phyloP scores from a whole-genome alignment of 2,888 invertebrate species.

The Malthinus flaveolus region DNA sequence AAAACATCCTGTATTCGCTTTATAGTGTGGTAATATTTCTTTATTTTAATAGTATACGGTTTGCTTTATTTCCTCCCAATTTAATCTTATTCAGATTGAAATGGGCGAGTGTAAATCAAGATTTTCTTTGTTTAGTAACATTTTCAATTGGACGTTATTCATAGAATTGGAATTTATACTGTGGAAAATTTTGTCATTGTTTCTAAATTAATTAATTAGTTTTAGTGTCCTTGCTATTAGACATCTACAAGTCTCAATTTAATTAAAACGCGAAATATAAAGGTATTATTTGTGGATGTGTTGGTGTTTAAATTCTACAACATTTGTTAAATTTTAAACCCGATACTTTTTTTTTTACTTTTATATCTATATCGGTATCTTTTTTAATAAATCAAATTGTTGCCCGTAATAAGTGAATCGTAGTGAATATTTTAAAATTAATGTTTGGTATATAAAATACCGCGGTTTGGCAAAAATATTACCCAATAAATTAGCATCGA shows the following conservation, averaged over 20 bases:
- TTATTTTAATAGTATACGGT: conserved; percentile 2
- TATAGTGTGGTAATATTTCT: conserved; percentile 4
- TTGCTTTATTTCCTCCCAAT: conserved; percentile 4
- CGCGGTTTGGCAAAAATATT: no score
- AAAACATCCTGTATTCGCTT: not conserved
- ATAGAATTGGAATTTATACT: conserved; percentile 6
- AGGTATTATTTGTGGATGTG: no score
- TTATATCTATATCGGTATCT: no score
- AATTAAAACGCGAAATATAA: not conserved
- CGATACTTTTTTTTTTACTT: no score
- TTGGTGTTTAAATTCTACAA: no score
- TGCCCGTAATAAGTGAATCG: no score
- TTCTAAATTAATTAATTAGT: conserved; percentile 3
- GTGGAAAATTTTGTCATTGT: conserved; percentile 4
- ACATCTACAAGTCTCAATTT: conserved; percentile 2
- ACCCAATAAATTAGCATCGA: no score
- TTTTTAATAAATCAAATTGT: no score
- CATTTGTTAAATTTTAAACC: no score
- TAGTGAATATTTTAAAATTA: no score
- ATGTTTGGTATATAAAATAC: no score
- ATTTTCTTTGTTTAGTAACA: conserved; percentile 5
- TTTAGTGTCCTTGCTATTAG: not conserved
- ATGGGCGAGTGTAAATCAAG: conserved; percentile 4
- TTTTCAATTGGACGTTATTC: conserved; percentile 5
- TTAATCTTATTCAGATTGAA: conserved; percentile 4